Evolutionary conservation across 2,888 invertebrate genomes (phyloP), one percentile per base, ranked within the genome.

Genomic region (Seira ritae): DNA sequence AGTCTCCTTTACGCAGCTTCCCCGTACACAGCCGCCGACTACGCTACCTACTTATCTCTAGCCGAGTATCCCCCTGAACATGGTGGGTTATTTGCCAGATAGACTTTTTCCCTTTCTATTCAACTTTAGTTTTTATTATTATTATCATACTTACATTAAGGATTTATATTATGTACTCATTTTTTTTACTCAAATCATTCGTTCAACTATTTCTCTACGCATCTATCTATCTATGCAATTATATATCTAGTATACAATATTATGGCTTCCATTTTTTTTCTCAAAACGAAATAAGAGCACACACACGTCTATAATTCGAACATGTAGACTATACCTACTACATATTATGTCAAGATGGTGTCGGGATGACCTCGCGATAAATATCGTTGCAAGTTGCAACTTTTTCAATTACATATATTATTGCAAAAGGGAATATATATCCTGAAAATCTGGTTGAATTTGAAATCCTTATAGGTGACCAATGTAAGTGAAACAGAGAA

Each of bases 21-120:
- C 90, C 93, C 90, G 62, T 97, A 97, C 91, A 89, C 90, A 81
- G 89, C 90, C 80, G 90, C 91, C 72, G 97, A 97, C 91, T 97
- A 96, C 92, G 95, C 95, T 91, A 96, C 96, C 92, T 97, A 97
- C 92, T 96, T 96, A 77, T 96, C 97, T 84, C 93, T 96, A 90
- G 93, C 94, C 94, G 89, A 89, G 86, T 88, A 88, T 87, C 87
- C 88, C 84, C 87, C 87, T 85, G 87, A 88, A 85, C 87, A 87
- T 85, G 89, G 89, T 89, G 87, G 87, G 88, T 89, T 89, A 85
- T 88, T 88, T 87, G 87, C 87, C 80, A 87, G 87, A 87, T 87
- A 88, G 85, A 86, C 80, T 85, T 62, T 76, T 80, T 55, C 55
- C 55, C 55, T 55, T 74, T 66, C n/a, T 60, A 20, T 23, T 66